Conservation (phyloP, 2,888 invertebrate genomes). For the Mimas tiliae region DNA sequence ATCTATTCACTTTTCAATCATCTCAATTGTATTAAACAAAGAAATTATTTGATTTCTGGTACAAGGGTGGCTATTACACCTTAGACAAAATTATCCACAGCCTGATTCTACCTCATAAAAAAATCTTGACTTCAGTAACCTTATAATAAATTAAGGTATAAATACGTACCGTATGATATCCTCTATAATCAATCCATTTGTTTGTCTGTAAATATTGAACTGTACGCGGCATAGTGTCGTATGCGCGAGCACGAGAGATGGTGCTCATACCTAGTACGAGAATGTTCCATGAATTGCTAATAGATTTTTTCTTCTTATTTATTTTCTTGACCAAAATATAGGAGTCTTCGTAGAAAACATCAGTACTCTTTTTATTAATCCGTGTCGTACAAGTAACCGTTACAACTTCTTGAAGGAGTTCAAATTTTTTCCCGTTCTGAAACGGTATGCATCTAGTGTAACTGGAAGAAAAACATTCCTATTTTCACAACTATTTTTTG, state of each 20-base stretch:
- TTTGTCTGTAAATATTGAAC: slow-evolving; percentile 86
- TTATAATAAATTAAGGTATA: neutral
- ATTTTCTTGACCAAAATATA: slow-evolving; percentile 55
- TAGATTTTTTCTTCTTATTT: slow-evolving; percentile 21
- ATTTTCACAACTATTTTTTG: neutral
- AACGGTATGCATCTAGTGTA: slow-evolving; percentile 52
- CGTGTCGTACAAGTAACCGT: slow-evolving; percentile 49
- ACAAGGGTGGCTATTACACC: too few species aligned
- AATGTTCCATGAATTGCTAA: slow-evolving; percentile 72
- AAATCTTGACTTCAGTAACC: too few species aligned
- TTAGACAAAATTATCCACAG: too few species aligned
- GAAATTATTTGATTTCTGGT: too few species aligned
- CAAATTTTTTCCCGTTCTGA: slow-evolving; percentile 43
- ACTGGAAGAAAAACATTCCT: slow-evolving; percentile 40
- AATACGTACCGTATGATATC: slow-evolving; percentile 85
- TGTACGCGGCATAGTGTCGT: slow-evolving; percentile 90
- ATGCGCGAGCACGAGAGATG: slow-evolving; percentile 90
- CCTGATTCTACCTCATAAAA: too few species aligned
- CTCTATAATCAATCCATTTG: slow-evolving; percentile 89
- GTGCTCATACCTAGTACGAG: slow-evolving; percentile 93
- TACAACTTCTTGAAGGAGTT: slow-evolving; percentile 53
- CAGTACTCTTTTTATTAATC: slow-evolving; percentile 29
- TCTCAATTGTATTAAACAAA: too few species aligned
- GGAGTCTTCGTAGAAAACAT: slow-evolving; percentile 35
- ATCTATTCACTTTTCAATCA: too few species aligned